phyloP scores from a whole-genome alignment of 2,113 vertebrate species.

The Strigops habroptila region DNA sequence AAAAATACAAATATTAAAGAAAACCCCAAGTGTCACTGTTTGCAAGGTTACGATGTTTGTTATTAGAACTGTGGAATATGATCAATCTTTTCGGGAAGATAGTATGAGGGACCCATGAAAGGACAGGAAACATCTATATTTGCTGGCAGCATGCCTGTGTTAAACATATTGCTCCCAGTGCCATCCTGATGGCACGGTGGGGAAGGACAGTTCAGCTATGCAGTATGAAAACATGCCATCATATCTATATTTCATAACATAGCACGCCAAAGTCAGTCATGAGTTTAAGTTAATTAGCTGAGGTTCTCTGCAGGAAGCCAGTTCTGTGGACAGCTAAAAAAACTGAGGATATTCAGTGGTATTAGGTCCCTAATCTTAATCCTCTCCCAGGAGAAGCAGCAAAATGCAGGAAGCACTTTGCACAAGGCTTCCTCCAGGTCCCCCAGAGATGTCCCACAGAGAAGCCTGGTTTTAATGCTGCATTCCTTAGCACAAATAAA shows the following conservation, averaged over 20 bases:
- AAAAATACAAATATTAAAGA: conserved; percentile 58
- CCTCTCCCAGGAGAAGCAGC: conserved; percentile 73
- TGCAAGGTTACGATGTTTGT: conserved; percentile 67
- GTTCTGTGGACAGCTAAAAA: conserved; percentile 73
- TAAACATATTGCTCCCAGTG: conserved; percentile 45
- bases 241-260: conserved; percentile 51
- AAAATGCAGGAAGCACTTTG: conserved; percentile 70
- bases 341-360: conserved; percentile 77
- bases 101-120: not conserved
- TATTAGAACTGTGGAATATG: conserved; percentile 52
- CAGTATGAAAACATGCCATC: conserved; percentile 63
- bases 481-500: conserved; percentile 63
- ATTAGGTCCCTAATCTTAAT: conserved; percentile 77
- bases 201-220: conserved; percentile 56
- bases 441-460: conserved; percentile 61
- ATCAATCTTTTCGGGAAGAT: conserved; percentile 24
- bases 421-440: conserved; percentile 36
- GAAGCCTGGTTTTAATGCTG: conserved; percentile 52
- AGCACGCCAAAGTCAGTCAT: not conserved
- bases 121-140: conserved; percentile 51
- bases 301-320: conserved; percentile 78
- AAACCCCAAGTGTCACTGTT: conserved; percentile 52
- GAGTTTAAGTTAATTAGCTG: conserved; percentile 59
- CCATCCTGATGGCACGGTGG: conserved; percentile 54
- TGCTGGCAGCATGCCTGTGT: not conserved